A percentile compares a stretch with the other conserved stretches of the same genome.
phyloP scores from a whole-genome alignment of 92 coral and sea anemone species.

The Palythoa grandis region DNA sequence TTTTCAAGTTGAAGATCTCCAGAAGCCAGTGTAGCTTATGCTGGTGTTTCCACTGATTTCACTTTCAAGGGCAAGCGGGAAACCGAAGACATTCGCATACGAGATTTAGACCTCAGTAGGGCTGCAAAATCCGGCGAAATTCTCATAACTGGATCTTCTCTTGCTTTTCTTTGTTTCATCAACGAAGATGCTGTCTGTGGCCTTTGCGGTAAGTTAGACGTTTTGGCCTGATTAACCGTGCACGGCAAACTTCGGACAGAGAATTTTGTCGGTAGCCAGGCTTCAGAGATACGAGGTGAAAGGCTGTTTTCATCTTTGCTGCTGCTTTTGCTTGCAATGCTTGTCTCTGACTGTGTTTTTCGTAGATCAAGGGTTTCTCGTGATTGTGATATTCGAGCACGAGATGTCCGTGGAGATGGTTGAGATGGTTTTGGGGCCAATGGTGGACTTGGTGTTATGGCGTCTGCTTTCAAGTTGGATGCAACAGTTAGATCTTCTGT shows the following conservation, averaged over 20 bases:
- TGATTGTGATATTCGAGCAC: slow-evolving; percentile 59
- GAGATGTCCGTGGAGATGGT: slow-evolving; percentile 68
- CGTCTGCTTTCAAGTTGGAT: background rate
- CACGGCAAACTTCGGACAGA: slow-evolving; percentile 37
- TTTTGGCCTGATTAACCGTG: background rate
- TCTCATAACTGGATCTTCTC: slow-evolving; percentile 37
- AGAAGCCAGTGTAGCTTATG: background rate
- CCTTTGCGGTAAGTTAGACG: slow-evolving; percentile 9
- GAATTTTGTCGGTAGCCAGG: slow-evolving; percentile 57
- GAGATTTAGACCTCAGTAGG: slow-evolving; percentile 26
- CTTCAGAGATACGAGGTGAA: slow-evolving; percentile 62
- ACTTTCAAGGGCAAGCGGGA: slow-evolving; percentile 26
- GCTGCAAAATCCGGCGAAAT: slow-evolving; percentile 48
- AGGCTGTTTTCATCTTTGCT: slow-evolving; percentile 54
- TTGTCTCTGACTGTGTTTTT: slow-evolving; percentile 67
- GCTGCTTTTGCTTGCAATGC: slow-evolving; percentile 53
- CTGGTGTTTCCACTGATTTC: slow-evolving; percentile 11
- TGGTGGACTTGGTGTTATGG: slow-evolving; percentile 56
- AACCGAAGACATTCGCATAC: slow-evolving; percentile 15
- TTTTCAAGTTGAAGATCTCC: background rate
- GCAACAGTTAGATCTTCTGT: slow-evolving; percentile 8
- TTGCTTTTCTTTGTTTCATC: background rate
- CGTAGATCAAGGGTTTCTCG: slow-evolving; percentile 55
- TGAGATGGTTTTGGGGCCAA: slow-evolving; percentile 55
- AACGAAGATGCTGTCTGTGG: slow-evolving; percentile 35